Evolutionary conservation across 2,797 vertebrate species (phyloP), one percentile per base, ranked within the genome.

Genomic region (Rhinogobio ventralis): DNA sequence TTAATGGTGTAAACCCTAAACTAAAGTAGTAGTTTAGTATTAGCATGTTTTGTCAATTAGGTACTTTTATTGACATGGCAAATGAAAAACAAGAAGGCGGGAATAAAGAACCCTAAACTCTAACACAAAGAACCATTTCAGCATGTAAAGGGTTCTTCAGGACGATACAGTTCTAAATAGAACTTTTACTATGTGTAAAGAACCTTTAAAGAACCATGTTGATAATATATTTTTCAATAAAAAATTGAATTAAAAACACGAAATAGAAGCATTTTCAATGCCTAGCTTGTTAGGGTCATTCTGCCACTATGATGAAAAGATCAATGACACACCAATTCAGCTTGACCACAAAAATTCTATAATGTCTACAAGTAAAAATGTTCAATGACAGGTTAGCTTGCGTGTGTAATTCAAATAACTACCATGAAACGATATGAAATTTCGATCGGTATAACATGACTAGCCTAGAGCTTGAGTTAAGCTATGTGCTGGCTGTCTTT

Each of bases 401-500:
- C 0, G 10, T 25, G 19, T 23, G 64, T 74, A 69, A 49, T 23
- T 49, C 66, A 67, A 46, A 45, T 8, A 42, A 5, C 15, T 30
- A 17, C 33, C 4, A 23, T 39, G 5, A 85, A 53, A 51, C n/a
- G 3, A 72, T 83, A 55, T 28, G 83, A 87, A 84, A 82, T 85
- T 89, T 86, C 73, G 81, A 79, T 89, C 82, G 87, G 85, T 71
- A 20, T 28, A 39, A 46, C 25, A 85, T 60, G 53, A 57, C 69
- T 78, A 77, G 46, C 20, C 55, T 69, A 15, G 51, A 49, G 33
- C 28, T 88, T 84, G 85, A 39, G 83, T 53, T 66, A 87, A 87
- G 74, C 89, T 87, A 88, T 92, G 87, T 88, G 85, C 90, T 92
- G 92, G 86, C 87, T 91, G 86, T 91, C 90, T 93, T 92, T 94